A percentile compares a stretch with the other conserved stretches of the same genome.
These are phyloP conservation scores for Thecophora atra DNA, from an alignment of 2,888 invertebrate species.

Conservation along the genomic window DNA sequence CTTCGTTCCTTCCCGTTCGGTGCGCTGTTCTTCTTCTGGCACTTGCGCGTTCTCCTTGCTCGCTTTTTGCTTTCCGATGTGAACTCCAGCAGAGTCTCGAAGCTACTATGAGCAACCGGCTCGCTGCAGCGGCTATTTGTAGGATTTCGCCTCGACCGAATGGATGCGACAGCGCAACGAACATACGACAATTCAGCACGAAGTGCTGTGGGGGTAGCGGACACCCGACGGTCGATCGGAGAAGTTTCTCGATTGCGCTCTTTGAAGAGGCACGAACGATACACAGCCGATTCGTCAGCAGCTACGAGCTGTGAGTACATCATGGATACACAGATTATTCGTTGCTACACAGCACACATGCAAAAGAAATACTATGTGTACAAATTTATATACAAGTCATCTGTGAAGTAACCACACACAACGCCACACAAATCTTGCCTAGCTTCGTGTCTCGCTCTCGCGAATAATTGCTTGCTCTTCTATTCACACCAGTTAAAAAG, in stretches of 20 bases:
- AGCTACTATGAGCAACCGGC: constrained; percentile 50
- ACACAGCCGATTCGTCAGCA: constrained; percentile 5
- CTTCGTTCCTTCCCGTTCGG: constrained; percentile 21
- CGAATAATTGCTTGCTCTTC: too few species aligned
- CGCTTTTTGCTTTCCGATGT: constrained; percentile 39
- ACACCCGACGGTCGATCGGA: constrained; percentile 2
- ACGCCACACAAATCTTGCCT: too few species aligned
- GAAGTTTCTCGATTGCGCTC: constrained; percentile 10
- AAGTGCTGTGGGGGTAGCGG: neutral
- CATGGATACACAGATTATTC: constrained; percentile 11
- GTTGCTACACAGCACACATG: neutral
- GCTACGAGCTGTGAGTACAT: constrained; percentile 21
- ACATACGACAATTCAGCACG: neutral
- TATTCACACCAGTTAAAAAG: too few species aligned
- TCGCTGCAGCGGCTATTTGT: constrained; percentile 51
- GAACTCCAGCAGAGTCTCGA: constrained; percentile 50
- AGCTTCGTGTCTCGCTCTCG: too few species aligned
- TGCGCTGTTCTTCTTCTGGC: too few species aligned
- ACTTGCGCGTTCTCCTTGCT: neutral
- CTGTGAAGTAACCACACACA: too few species aligned
- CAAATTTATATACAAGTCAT: too few species aligned
- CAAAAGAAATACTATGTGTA: neutral
- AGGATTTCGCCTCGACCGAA: constrained; percentile 38
- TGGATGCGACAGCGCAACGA: neutral
- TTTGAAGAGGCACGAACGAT: constrained; percentile 22